Evolutionary conservation across 1,140 invertebrate species (phyloP), one percentile per base, ranked within the genome.

Genomic region (Camponotus floridanus): DNA sequence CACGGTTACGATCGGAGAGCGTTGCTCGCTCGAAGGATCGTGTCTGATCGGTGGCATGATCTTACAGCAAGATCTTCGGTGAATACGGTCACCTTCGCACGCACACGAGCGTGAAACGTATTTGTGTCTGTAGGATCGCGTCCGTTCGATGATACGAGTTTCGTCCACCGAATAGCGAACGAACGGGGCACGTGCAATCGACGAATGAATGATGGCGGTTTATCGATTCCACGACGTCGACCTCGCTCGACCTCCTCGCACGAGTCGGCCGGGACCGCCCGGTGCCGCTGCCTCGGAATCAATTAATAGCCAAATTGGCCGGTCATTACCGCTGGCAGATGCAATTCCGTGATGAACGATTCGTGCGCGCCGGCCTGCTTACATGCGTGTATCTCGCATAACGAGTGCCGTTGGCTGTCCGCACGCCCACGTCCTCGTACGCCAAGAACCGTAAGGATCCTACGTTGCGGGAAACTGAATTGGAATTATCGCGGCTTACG

Each of bases 301-400:
- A 90, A 91, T 91, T 91, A 91, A 91, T 91, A 91, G 85, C 88
- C 71, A 91, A 91, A 91, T 90, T 87, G 86, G 73, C 71, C 79
- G 86, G 65, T 81, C 89, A 90, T 91, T 91, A 91, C 89, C 68
- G 70, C 65, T 87, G 85, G 87, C 90, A 84, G 76, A 86, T 59
- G 83, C 81, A 86, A 88, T 88, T 80, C 59, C 86, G 55, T 59
- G 88, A 90, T 84, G 85, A 61, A 89, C 85, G 88, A 87, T 73
- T 65, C 59, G n/a, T 33, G 21, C 33, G 64, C 57, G 84, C 21
- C 57, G 51, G 48, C 11, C 55, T 31, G 21, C 48, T 51, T 51
- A 51, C 15, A 51, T 18, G 79, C 81, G 59, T 85, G 88, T 91
- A 88, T 36, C 26, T 67, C 45, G 59, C 62, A 65, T 89, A 91